Base-by-base conservation (phyloP, 2,888 invertebrate species). In the Polymixis lichenea region DNA sequence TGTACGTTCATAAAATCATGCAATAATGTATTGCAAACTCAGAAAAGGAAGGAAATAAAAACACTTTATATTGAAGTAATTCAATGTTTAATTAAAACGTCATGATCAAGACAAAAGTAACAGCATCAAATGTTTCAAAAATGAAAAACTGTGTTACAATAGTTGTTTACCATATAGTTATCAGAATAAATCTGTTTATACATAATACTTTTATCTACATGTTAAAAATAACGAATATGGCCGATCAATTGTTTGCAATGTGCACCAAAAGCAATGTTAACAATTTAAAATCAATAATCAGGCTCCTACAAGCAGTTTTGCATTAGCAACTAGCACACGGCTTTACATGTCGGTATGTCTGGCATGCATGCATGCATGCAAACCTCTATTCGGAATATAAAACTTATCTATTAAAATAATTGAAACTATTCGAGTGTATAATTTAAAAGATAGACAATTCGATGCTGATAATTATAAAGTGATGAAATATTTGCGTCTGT, bases 11-110 rank as follows among this genome's bases (percentile, higher is more conserved):
- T 76, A 64, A 78, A 78, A 56, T 55, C 43, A 19, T 62, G 60
- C 15, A 67, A 49, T 51, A 53, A 72, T 28, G n/a, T n/a, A 73
- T 66, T 83, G 49, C 43, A 66, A 32, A 68, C 25, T 22, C 43
- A 62, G 32, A 72, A 81, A 56, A 77, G 68, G 71, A 72, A 77
- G 74, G 64, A 68, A 81, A 74, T 66, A 74, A 8, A 81, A 83
- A 83, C 68, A 72, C 74, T 22, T 60, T 64, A 25, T 87, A 76
- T 88, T 89, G 86, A 93, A 93, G 93, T 95, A 93, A 94, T 93
- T 92, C 91, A 95, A 93, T 94, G 93, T 96, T 95, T 96, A 96
- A 95, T 96, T 89, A 93, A 94, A 95, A 95, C 95, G 93, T 94
- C 94, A 95, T 95, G 95, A 96, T 95, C 94, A 93, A 91, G 93